phyloP scores from a whole-genome alignment of 2,113 vertebrate species.

The Myrmophylax atrothorax region DNA sequence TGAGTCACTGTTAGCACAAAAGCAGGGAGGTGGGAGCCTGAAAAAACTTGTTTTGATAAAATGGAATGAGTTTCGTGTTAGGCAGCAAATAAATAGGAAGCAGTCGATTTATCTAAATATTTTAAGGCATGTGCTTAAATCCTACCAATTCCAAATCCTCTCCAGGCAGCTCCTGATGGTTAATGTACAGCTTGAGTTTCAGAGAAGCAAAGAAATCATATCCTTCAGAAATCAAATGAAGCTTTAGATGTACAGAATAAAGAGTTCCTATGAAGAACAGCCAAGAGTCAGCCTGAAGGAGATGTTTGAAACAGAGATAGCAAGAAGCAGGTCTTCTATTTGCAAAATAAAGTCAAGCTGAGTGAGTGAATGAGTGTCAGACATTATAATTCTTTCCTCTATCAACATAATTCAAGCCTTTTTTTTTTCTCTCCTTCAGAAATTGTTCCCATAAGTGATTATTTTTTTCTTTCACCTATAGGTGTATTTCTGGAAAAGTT shows the following conservation, averaged over 20 bases:
- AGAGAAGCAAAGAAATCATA: not conserved
- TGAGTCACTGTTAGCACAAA: not conserved
- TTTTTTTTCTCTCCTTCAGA: not conserved
- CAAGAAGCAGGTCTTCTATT: not conserved
- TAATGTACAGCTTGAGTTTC: not conserved
- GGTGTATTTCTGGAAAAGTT: not conserved
- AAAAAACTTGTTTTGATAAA: not conserved
- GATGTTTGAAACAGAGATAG: not conserved
- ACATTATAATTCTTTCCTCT: not conserved
- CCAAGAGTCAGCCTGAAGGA: slow-evolving; percentile 24
- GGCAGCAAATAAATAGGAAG: not conserved
- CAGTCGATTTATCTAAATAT: not conserved
- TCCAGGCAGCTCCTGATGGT: not conserved
- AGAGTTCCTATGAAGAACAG: not conserved
- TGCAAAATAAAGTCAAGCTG: slow-evolving; percentile 3
- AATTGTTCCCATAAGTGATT: not conserved
- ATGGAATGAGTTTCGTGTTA: fast-evolving
- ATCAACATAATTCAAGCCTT: not conserved
- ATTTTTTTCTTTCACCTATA: not conserved
- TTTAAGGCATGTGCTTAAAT: not conserved
- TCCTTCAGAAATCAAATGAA: not conserved
- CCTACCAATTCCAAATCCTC: not conserved
- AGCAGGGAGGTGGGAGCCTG: not conserved
- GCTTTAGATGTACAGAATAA: not conserved
- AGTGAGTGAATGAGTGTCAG: not conserved